Evolutionary conservation across 2,888 invertebrate species (phyloP).

Genomic region (Dryococelus australis): DNA sequence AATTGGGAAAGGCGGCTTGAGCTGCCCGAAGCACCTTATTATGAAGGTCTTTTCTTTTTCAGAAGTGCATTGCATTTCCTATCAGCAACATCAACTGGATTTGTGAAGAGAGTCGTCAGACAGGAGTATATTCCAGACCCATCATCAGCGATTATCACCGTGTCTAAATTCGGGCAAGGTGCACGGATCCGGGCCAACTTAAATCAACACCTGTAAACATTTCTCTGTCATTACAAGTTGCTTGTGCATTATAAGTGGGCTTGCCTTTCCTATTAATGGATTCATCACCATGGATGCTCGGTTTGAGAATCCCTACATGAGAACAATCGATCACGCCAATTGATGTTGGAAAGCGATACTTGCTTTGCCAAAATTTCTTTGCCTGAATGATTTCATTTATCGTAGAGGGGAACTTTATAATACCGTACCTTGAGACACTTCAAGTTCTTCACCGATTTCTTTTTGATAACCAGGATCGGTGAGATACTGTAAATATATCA

Average conservation of each 20-base stretch:
- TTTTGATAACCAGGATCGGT: conserved; percentile 7
- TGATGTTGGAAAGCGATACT: background rate
- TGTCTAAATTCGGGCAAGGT: background rate
- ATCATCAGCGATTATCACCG: background rate
- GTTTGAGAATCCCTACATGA: conserved; percentile 3
- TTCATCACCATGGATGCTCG: background rate
- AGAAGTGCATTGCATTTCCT: no score
- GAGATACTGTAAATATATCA: conserved; percentile 19
- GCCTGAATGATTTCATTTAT: background rate
- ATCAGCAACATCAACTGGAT: background rate
- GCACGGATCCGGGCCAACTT: background rate
- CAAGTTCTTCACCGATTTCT: conserved; percentile 2
- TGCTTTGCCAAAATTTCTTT: background rate
- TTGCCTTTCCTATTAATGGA: background rate
- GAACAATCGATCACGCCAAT: conserved; percentile 20
- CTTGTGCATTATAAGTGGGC: background rate
- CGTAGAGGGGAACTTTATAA: background rate
- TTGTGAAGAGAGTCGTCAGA: background rate
- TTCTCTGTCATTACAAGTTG: background rate
- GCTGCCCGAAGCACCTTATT: no score
- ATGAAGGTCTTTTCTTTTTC: no score
- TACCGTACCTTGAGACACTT: background rate
- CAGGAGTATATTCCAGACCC: background rate
- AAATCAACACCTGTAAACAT: background rate
- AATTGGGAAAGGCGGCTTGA: no score